Conservation (phyloP, 1,140 invertebrate genomes). For the Hypsibius dujardini region DNA sequence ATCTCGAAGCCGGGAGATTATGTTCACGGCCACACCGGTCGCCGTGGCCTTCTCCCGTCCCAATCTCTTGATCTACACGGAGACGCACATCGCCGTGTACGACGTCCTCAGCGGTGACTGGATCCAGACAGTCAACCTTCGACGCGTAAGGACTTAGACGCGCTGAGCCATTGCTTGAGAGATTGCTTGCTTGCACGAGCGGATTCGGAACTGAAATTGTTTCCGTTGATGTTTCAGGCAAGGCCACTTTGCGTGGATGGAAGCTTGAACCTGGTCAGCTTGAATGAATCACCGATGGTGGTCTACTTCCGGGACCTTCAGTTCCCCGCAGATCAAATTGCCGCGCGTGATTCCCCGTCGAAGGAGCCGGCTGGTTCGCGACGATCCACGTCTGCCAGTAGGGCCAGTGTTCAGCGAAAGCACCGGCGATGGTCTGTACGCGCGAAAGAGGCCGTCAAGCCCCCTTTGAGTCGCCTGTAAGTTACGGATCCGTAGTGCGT, state of each 20-base stretch:
- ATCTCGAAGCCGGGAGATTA: slow-evolving; percentile 78
- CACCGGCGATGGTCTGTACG: neutral
- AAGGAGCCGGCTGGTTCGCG: neutral
- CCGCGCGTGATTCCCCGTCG: neutral
- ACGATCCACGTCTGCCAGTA: slow-evolving; percentile 2
- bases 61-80: slow-evolving; percentile 71
- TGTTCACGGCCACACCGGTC: slow-evolving; percentile 80
- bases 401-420: neutral
- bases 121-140: slow-evolving; percentile 92
- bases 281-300: slow-evolving; percentile 23
- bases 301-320: slow-evolving; percentile 22
- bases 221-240: slow-evolving; percentile 34
- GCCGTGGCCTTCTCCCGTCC: slow-evolving; percentile 35
- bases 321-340: slow-evolving; percentile 15
- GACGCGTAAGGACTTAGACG: slow-evolving; percentile 32
- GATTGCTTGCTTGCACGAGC: neutral
- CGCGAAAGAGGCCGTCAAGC: neutral
- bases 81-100: slow-evolving; percentile 90
- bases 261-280: slow-evolving; percentile 42
- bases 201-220: neutral
- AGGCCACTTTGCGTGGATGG: slow-evolving; percentile 56
- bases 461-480: neutral
- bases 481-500: neutral
- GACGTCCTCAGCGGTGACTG: slow-evolving; percentile 79
- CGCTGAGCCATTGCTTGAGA: neutral